A percentile compares a stretch with the other conserved stretches of the same genome.
These are phyloP conservation scores for Pluvialis apricaria DNA, from an alignment of 2,113 vertebrate genomes.

Conservation along the genomic window DNA sequence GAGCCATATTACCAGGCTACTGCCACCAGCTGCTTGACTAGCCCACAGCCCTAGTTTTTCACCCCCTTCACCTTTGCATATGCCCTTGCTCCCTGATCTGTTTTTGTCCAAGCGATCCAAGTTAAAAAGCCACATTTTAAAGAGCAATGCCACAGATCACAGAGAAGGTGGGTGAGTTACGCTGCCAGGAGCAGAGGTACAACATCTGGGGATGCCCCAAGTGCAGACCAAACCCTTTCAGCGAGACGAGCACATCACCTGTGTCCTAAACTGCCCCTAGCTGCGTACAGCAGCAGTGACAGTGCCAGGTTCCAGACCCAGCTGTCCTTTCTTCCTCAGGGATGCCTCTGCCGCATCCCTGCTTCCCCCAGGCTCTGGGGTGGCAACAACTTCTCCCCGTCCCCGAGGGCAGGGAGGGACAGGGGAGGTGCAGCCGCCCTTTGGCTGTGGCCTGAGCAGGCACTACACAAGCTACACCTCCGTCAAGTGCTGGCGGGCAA, in stretches of 20 bases:
- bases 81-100: background rate
- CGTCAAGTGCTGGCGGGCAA: fast-evolving
- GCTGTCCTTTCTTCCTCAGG: background rate
- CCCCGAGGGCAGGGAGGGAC: background rate
- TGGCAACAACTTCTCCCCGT: background rate
- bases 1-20: background rate
- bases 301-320: background rate
- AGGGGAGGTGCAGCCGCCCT: background rate
- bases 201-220: background rate
- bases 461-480: background rate
- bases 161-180: fast-evolving
- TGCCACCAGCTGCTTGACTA: background rate
- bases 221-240: background rate
- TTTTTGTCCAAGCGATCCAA: background rate
- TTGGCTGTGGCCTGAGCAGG: background rate
- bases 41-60: background rate
- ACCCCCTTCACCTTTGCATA: background rate
- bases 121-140: background rate
- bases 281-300: background rate
- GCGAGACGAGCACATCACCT: background rate
- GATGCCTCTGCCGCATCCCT: fast-evolving
- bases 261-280: background rate
- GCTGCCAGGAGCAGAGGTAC: background rate
- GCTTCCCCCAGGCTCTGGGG: background rate
- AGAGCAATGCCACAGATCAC: background rate